These are phyloP conservation scores for Agrochola lota DNA, from an alignment of 2,888 invertebrate species.

Conservation along the genomic window DNA sequence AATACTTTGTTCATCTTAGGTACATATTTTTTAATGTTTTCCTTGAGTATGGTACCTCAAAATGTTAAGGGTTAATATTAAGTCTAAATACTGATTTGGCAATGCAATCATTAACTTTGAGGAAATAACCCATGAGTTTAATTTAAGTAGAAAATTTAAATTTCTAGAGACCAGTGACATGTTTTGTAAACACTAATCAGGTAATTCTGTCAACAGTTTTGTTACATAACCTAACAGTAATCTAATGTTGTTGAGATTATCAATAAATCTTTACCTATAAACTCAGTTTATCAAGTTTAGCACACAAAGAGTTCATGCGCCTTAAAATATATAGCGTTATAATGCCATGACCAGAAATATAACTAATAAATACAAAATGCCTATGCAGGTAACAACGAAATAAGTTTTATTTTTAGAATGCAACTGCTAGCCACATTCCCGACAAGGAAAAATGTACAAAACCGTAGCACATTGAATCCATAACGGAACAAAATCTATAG, in stretches of 20 bases:
- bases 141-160: not conserved
- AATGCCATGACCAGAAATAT: not conserved
- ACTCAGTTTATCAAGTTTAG: not conserved
- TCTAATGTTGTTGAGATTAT: not conserved
- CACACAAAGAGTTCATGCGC: slow-evolving; percentile 11
- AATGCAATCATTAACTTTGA: not conserved
- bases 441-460: slow-evolving; percentile 56
- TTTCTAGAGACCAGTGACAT: not conserved
- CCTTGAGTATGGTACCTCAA: not conserved
- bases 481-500: slow-evolving; percentile 56
- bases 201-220: slow-evolving; percentile 1
- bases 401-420: slow-evolving; percentile 61
- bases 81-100: not conserved
- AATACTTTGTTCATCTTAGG: too few relatives aligned
- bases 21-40: not conserved
- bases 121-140: not conserved
- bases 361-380: slow-evolving; percentile 17
- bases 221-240: not conserved
- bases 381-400: slow-evolving; percentile 46
- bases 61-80: too few relatives aligned
- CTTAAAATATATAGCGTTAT: not conserved
- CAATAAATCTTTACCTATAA: not conserved
- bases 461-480: slow-evolving; percentile 35
- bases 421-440: slow-evolving; percentile 45
- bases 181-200: slow-evolving; percentile 24